These are phyloP conservation scores for Apotomis turbidana DNA, from an alignment of 2,888 invertebrate species.

Conservation along the genomic window DNA sequence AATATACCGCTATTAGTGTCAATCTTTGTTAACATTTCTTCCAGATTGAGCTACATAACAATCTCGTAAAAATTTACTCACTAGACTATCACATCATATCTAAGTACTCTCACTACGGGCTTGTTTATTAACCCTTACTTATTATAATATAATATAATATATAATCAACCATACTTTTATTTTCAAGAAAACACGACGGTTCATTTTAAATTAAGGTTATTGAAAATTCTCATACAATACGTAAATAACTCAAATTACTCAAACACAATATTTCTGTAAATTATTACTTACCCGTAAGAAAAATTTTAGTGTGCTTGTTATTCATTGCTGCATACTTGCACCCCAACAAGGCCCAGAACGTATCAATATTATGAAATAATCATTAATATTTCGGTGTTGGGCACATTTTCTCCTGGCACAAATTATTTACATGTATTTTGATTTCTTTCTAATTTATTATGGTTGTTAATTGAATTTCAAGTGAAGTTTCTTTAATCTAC, in stretches of 20 bases:
- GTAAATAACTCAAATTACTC: neutral
- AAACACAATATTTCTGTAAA: neutral
- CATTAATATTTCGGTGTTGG: neutral
- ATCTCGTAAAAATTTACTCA: neutral
- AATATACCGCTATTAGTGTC: neutral
- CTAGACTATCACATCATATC: neutral
- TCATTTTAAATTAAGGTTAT: neutral
- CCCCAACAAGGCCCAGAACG: neutral
- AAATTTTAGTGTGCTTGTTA: neutral
- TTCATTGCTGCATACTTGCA: neutral
- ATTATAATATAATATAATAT: too few relatives aligned
- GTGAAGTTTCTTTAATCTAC: neutral
- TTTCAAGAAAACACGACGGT: too few relatives aligned
- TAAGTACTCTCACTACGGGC: neutral
- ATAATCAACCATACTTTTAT: too few relatives aligned
- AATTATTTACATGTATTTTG: too few relatives aligned
- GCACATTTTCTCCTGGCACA: neutral
- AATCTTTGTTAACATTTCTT: conserved; percentile 10
- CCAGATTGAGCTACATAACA: neutral
- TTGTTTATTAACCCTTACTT: conserved; percentile 11
- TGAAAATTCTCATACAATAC: neutral
- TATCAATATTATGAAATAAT: neutral
- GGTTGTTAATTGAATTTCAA: neutral
- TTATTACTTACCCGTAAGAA: neutral
- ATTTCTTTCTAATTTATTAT: neutral